Percentiles rank a stretch among this genome's conserved stretches.
Evolutionary conservation across 2,797 vertebrate species (phyloP).

Genomic region (Anolis apletophallus): DNA sequence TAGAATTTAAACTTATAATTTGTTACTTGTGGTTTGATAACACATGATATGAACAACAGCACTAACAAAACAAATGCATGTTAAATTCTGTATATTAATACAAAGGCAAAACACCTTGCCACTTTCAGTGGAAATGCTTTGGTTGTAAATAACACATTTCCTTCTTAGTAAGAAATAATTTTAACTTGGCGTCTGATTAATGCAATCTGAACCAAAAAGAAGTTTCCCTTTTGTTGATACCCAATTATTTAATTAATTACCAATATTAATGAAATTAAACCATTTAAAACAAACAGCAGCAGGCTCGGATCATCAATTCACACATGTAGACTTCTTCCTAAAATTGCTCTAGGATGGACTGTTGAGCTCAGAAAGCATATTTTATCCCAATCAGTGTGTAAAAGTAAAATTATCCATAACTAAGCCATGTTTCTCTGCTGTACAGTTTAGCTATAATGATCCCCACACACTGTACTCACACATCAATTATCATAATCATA

Average conservation of each 20-base stretch:
- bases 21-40: neutral
- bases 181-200: conserved; percentile 65
- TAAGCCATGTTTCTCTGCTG: conserved; percentile 75
- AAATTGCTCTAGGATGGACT: conserved; percentile 72
- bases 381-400: conserved; percentile 80
- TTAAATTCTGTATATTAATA: neutral
- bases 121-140: neutral
- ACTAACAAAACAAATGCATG: neutral
- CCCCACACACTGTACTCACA: conserved; percentile 81
- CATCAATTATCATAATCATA: conserved; percentile 90
- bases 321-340: conserved; percentile 59
- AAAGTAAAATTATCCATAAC: conserved; percentile 81
- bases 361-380: conserved; percentile 74
- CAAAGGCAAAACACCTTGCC: neutral
- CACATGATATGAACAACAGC: neutral
- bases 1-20: neutral
- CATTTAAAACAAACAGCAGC: conserved; percentile 72
- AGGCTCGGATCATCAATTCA: conserved; percentile 64
- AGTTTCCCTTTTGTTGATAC: conserved; percentile 65
- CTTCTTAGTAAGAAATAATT: conserved; percentile 46
- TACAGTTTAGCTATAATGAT: conserved; percentile 84
- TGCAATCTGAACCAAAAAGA: conserved; percentile 54
- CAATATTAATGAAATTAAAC: conserved; percentile 75
- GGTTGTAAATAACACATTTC: conserved; percentile 7
- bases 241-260: conserved; percentile 77